Evolutionary conservation across 2,888 invertebrate species (phyloP).

Genomic region (Cynaeus angustus): DNA sequence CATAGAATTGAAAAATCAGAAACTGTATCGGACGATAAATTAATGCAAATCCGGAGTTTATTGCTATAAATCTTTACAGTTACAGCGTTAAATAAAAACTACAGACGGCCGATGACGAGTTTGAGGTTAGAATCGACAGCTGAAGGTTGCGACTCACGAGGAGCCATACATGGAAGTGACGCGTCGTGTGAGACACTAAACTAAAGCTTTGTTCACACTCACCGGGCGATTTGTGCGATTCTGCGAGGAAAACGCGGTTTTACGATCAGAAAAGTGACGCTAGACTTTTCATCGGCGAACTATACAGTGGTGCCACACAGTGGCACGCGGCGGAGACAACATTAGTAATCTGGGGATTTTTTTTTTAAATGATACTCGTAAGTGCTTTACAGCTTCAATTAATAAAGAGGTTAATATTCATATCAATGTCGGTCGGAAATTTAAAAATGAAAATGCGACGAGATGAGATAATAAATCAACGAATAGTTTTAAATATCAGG

Average conservation of each 20-base stretch:
- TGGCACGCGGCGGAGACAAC: conserved; percentile 14
- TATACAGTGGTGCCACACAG: conserved; percentile 55
- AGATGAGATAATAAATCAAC: conserved; percentile 23
- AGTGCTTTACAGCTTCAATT: conserved; percentile 28
- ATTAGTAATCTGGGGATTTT: conserved; percentile 17
- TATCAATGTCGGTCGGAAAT: conserved; percentile 27
- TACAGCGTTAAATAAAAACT: conserved; percentile 42
- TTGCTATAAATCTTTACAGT: conserved; percentile 33
- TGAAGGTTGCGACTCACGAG: background rate
- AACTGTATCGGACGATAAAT: conserved; percentile 29
- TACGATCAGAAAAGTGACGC: conserved; percentile 53
- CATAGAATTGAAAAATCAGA: conserved; percentile 19
- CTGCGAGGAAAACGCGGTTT: background rate
- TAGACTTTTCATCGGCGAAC: conserved; percentile 63
- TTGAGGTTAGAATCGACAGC: conserved; percentile 58
- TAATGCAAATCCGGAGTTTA: conserved; percentile 25
- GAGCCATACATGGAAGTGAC: background rate
- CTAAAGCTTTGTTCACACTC: background rate
- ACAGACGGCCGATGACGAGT: conserved; percentile 58
- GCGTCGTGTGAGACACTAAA: background rate
- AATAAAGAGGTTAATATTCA: conserved; percentile 38
- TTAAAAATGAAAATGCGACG: conserved; percentile 1
- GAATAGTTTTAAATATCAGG: conserved; percentile 34
- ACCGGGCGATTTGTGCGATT: background rate
- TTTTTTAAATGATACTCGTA: background rate